Evolutionary conservation across 2,797 vertebrate species (phyloP), one percentile per base, ranked within the genome.

Genomic region (Hirundo rustica): DNA sequence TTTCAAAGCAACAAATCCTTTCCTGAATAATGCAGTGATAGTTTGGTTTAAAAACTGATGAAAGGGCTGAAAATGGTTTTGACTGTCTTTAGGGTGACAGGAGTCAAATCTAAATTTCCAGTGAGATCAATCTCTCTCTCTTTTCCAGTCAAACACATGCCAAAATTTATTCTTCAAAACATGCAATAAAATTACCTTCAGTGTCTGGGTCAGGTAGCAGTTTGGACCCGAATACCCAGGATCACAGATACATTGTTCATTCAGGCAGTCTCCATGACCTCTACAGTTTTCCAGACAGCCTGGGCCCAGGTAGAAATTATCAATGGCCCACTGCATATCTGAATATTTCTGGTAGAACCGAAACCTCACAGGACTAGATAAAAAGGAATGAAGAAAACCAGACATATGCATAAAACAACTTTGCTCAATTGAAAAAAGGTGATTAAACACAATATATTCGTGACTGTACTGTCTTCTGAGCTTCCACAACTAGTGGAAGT

Each of bases 241-340:
- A 93, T 99, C 99, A 93, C 99, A 99, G 93, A 99, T 98, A 94
- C 99, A 99, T 82, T 98, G 98, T 77, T 98, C 98, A 92, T 99
- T 99, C 97, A 99, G 96, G 95, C 99, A 99, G 96, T 99, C 99
- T 54, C 99, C 99, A 38, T 99, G 99, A 45, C 99, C 99, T 72
- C 98, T 98, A 58, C 99, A 99, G 97, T 99, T 98, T 96, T 98
- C 96, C 47, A 98, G 94, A 92, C 99, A 99, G 4, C 98, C 98
- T 47, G 99, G 99, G 23, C 99, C 99, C 68, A 99, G 98, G 95
- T 99, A 99, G 96, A 99, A 99, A 96, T 99, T 99, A 96, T 99
- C 99, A 10, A 99, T 98, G 38, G 98, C 99, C 99, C 99, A 99
- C 93, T 99, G 99, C 54, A 98, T 97, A 93, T 99, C 99, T 42